Base-by-base conservation (phyloP, 1,140 invertebrate genomes). In the Drosophila malerkotliana region DNA sequence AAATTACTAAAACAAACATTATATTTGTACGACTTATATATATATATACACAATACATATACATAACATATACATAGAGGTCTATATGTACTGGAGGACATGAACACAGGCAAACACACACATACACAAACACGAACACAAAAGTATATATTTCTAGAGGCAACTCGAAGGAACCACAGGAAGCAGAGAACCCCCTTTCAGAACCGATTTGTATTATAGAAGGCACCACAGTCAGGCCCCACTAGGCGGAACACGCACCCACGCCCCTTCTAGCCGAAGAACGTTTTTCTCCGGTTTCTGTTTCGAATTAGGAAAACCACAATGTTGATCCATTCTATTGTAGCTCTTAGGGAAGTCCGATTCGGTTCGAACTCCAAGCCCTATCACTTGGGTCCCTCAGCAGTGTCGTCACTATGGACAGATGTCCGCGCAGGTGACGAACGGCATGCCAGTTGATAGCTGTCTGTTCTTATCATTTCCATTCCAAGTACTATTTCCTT, bases 131-230 rank as follows among this genome's bases (percentile, higher is more conserved):
- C 8, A 63, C 10, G 28, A 14, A 41, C 8, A 10, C 41, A 14
- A 57, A 28, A 28, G 26, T 15, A 56, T 80, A 82, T 83, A 79
- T 83, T 78, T 82, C 74, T 82, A 83, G 71, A 71, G 68, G 57
- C 44, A 41, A 12, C 18, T 66, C 54, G 62, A 51, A 49, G 51
- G 56, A 56, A 67, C 52, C 67, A 54, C 51, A 78, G 32, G 39
- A 72, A 63, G 12, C 28, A 26, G 21, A 64, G 21, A 64, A 21
- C 49, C 51, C 30, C 14, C 32, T 54, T 47, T 28, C 41, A 44
- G 15, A 66, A 59, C 53, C 51, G 45, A 76, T 80, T 76, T 83
- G 63, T 77, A 80, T 63, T 73, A 73, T 59, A 76, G 28, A 53
- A 51, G 10, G 34, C 34, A 12, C 10, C 26, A 28, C 26, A 81